A percentile compares a stretch with the other conserved stretches of the same genome.
phyloP scores from a whole-genome alignment of 2,113 vertebrate genomes.

The Calidris pugnax region DNA sequence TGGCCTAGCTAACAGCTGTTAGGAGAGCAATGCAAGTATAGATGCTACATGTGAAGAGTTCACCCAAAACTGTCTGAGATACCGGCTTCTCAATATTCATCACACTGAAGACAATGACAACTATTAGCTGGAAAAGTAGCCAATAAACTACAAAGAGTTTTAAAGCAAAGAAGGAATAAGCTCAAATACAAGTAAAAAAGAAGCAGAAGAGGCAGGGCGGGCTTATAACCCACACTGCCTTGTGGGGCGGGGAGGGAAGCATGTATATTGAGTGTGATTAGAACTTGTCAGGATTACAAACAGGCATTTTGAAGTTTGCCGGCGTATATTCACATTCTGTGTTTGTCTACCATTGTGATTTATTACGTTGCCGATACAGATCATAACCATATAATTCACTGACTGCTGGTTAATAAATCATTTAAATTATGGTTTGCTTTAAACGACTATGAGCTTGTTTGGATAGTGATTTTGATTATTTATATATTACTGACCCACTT shows the following conservation, averaged over 20 bases:
- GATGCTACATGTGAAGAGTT: not conserved
- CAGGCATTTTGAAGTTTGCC: not conserved
- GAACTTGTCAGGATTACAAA: not conserved
- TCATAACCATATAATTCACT: not conserved
- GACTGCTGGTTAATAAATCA: not conserved
- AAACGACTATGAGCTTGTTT: not conserved
- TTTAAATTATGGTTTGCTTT: not conserved
- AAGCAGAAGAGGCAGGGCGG: not conserved
- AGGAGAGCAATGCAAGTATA: not conserved
- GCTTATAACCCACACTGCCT: not conserved
- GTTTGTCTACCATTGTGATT: not conserved
- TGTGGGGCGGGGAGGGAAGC: too few relatives aligned
- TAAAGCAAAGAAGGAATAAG: not conserved
- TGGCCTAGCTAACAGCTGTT: not conserved
- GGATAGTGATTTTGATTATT: not conserved
- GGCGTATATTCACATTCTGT: not conserved
- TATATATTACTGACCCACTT: not conserved
- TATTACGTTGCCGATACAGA: not conserved
- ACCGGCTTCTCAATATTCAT: not conserved
- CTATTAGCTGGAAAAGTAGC: not conserved
- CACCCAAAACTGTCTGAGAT: not conserved
- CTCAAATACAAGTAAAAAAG: not conserved
- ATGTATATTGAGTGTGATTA: accelerated
- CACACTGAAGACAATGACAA: not conserved
- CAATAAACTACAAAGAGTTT: not conserved